Evolutionary conservation across 2,888 invertebrate species (phyloP).

Genomic region (Pollenia amentaria): DNA sequence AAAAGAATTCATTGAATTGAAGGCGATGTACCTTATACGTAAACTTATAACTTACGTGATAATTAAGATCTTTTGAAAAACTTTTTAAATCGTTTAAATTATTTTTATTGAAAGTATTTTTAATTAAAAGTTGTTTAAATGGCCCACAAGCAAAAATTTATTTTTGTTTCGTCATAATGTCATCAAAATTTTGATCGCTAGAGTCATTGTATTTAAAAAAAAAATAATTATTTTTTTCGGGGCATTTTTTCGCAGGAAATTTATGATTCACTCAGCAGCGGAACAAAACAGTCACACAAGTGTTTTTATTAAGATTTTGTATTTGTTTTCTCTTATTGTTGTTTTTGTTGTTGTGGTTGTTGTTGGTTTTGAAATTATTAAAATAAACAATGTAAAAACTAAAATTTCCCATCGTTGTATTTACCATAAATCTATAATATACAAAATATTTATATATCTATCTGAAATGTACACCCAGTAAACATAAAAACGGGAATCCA

Average conservation of each 20-base stretch:
- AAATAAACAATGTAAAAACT: slow-evolving; percentile 29
- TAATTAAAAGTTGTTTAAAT: background rate
- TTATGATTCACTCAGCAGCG: slow-evolving; percentile 64
- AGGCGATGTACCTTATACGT: too few relatives aligned
- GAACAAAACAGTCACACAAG: slow-evolving; percentile 59
- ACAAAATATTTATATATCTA: slow-evolving; percentile 7
- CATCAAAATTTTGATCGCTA: slow-evolving; percentile 32
- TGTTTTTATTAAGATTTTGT: slow-evolving; percentile 33
- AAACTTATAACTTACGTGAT: too few relatives aligned
- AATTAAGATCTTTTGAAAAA: too few relatives aligned
- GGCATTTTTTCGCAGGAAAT: slow-evolving; percentile 66
- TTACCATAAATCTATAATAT: slow-evolving; percentile 17
- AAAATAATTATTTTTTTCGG: slow-evolving; percentile 40
- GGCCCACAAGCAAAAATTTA: background rate
- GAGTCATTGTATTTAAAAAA: slow-evolving; percentile 22
- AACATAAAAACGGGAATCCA: too few relatives aligned
- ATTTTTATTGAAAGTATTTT: background rate
- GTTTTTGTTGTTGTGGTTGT: background rate
- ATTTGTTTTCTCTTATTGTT: background rate
- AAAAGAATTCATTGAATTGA: too few relatives aligned
- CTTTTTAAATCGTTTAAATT: background rate
- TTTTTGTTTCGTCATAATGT: slow-evolving; percentile 35
- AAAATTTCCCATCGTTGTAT: slow-evolving; percentile 25
- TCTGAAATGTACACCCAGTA: too few relatives aligned
- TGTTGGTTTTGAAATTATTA: slow-evolving; percentile 14